Conservation (phyloP, 2,113 vertebrate species). For the Capra hircus region DNA sequence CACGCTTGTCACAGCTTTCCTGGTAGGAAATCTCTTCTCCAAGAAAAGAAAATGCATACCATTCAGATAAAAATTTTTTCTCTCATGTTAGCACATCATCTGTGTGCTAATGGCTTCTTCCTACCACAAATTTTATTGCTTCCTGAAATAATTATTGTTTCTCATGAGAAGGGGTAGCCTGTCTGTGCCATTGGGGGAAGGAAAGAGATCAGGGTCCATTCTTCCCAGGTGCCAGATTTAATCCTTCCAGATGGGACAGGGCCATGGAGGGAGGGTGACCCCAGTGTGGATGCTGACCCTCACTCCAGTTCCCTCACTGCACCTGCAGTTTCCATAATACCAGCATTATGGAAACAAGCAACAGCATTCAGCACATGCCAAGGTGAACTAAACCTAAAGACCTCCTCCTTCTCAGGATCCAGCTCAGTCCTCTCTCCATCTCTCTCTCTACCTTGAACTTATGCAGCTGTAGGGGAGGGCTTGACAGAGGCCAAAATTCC, state of each 20-base stretch:
- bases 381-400: neutral
- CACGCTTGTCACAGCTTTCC: accelerated
- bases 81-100: neutral
- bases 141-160: neutral
- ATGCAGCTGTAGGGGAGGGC: neutral
- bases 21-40: neutral
- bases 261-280: neutral
- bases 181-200: neutral
- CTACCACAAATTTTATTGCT: neutral
- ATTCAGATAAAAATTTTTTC: neutral
- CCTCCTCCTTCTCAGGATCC: neutral
- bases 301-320: neutral
- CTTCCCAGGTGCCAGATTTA: neutral
- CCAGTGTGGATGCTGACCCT: neutral
- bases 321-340: neutral
- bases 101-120: neutral
- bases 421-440: too few relatives aligned
- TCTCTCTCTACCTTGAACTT: neutral
- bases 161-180: neutral
- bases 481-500: neutral
- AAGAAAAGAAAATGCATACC: neutral
- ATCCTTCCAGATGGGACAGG: neutral
- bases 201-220: neutral
- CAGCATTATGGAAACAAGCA: neutral
- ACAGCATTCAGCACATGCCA: neutral